Percentiles rank a stretch among this genome's conserved stretches.
phyloP scores from a whole-genome alignment of 1,140 invertebrate genomes.

The Parasteatoda tepidariorum region DNA sequence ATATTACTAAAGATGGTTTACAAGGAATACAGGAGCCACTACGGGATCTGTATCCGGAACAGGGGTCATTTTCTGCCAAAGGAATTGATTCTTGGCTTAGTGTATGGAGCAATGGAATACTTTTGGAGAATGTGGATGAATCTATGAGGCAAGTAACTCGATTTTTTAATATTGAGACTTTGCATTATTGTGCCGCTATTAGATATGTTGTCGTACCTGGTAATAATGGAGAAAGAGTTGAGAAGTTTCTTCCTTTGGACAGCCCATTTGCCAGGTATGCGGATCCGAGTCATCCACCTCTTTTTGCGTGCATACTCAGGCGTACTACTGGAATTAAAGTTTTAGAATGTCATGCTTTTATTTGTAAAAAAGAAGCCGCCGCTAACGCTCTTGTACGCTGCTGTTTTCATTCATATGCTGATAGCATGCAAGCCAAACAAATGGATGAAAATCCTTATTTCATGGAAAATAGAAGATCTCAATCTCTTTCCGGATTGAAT shows the following conservation, averaged over 20 bases:
- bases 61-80: conserved; percentile 79
- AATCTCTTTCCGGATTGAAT: conserved; percentile 62
- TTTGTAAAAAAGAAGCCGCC: conserved; percentile 94
- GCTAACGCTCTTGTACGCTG: conserved; percentile 93
- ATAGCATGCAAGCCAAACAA: conserved; percentile 87
- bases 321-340: conserved; percentile 98
- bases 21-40: conserved; percentile 98
- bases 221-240: conserved; percentile 70
- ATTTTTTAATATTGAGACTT: conserved; percentile 96
- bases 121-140: conserved; percentile 97
- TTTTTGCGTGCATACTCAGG: conserved; percentile 96
- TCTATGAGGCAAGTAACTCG: conserved; percentile 92
- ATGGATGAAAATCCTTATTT: conserved; percentile 66
- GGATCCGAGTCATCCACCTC: conserved; percentile 82
- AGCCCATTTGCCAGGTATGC: conserved; percentile 91
- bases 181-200: conserved; percentile 98
- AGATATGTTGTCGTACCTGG: conserved; percentile 79
- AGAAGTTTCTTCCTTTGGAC: conserved; percentile 94
- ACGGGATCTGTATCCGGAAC: conserved; percentile 93
- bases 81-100: conserved; percentile 98
- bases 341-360: conserved; percentile 98
- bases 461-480: conserved; percentile 60
- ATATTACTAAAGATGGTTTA: conserved; percentile 96
- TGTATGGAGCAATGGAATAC: conserved; percentile 95
- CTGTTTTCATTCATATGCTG: conserved; percentile 95